Evolutionary conservation across 2,888 invertebrate species (phyloP), one percentile per base, ranked within the genome.

Genomic region (Drosophila anomalipes): DNA sequence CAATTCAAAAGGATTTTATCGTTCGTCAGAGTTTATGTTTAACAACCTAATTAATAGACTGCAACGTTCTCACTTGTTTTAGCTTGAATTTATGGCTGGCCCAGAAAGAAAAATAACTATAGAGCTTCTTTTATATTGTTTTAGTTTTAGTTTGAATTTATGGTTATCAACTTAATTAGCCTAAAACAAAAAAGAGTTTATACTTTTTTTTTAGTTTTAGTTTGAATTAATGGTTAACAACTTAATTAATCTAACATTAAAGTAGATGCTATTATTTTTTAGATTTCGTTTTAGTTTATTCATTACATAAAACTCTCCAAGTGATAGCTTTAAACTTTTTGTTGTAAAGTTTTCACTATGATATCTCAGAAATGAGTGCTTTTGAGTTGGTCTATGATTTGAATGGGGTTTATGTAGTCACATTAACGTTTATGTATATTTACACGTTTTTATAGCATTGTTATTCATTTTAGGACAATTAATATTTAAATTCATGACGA

Each of bases 391-490:
- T 58, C 62, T 63, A 52, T 67, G 62, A 67, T 62, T 14, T 62
- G 52, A 1, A 39, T 10, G 37, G 26, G 33, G 19, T 28, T 59
- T 61, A 26, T 51, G 41, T 37, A 53, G 35, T 51, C 61, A 30
- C 22, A 59, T 64, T 53, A 87, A 86, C 88, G 74, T 74, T 75
- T 69, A 85, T 88, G 88, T 89, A 73, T 82, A 90, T 86, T 88
- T 85, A 86, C 90, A 86, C 52, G 82, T 85, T 72, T 85, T 87
- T 37, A 61, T 59, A 64, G 54, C 32, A 30, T 72, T 57, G 16
- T 19, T 52, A 41, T 70, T 69, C 10, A 44, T 28, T 47, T 73
- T 3, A 57, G 64, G 51, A 70, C 76, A 82, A 41, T 82, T 74
- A 66, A 62, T 67, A 77, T 71, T 71, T 33, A 66, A 71, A 67